Conservation (phyloP, 2,888 invertebrate species). For the Standfussiana lucernea region DNA sequence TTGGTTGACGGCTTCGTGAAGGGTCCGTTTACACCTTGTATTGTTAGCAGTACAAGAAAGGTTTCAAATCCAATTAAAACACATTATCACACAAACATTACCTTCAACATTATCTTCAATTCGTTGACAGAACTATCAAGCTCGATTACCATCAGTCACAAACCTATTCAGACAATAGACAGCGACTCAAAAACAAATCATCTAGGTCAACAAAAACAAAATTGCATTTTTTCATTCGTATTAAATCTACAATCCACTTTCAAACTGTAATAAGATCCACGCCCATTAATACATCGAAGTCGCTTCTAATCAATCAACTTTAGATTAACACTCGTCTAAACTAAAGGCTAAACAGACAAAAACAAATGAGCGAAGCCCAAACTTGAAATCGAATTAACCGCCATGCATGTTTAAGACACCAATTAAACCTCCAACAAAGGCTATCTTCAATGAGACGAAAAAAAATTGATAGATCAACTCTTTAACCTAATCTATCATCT, state of each 20-base stretch:
- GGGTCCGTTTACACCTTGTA: too few relatives aligned
- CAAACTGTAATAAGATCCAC: conserved; percentile 75
- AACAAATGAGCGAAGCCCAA: conserved; percentile 86
- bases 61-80: conserved; percentile 5
- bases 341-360: conserved; percentile 81
- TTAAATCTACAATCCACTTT: conserved; percentile 77
- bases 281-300: conserved; percentile 80
- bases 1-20: too few relatives aligned
- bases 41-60: not conserved
- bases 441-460: conserved; percentile 89
- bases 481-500: conserved; percentile 88
- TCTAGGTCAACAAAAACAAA: conserved; percentile 66
- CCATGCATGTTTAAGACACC: conserved; percentile 88
- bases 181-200: conserved; percentile 56
- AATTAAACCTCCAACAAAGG: conserved; percentile 90
- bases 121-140: conserved; percentile 37
- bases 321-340: conserved; percentile 85
- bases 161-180: conserved; percentile 38
- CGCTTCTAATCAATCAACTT: conserved; percentile 88
- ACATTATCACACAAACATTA: too few relatives aligned
- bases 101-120: not conserved
- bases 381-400: conserved; percentile 88
- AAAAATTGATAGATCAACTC: conserved; percentile 90
- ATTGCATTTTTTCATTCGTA: conserved; percentile 67
- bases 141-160: conserved; percentile 31